Percentiles rank a stretch among this genome's conserved stretches.
Conservation (phyloP, 2,797 vertebrate genomes). For the Sitta carolinensis region DNA sequence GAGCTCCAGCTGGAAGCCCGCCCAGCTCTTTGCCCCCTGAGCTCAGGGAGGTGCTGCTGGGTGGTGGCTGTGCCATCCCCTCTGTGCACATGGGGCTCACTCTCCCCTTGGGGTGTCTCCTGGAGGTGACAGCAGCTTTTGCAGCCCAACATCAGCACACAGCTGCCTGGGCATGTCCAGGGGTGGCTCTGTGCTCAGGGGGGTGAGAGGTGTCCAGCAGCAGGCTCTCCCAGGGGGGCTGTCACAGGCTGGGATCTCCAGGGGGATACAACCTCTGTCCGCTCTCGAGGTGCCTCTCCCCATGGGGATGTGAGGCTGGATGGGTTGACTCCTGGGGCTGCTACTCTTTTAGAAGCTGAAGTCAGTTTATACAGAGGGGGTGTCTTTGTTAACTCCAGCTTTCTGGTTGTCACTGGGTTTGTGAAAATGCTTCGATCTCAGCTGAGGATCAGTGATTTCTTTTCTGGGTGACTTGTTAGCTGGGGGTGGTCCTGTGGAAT, state of each 20-base stretch:
- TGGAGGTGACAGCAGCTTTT: not conserved
- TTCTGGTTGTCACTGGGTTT: not conserved
- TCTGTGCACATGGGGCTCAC: not conserved
- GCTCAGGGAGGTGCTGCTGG: not conserved
- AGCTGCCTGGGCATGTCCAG: not conserved
- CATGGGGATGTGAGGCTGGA: not conserved
- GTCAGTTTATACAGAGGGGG: not conserved
- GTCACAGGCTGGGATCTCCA: not conserved
- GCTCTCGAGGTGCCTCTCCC: not conserved
- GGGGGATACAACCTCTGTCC: rapidly evolving
- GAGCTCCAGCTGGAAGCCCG: not conserved
- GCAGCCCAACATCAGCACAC: not conserved
- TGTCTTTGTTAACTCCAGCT: not conserved
- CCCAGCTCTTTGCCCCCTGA: rapidly evolving
- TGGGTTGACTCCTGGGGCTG: not conserved
- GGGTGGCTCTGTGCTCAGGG: not conserved
- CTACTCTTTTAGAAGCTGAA: not conserved
- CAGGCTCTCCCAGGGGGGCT: not conserved
- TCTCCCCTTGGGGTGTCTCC: not conserved
- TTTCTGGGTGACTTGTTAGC: not conserved
- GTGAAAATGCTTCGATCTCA: not conserved
- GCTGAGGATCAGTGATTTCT: not conserved
- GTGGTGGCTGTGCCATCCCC: not conserved
- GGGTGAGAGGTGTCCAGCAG: not conserved
- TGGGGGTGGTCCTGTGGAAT: not conserved